Evolutionary conservation across 2,888 invertebrate genomes (phyloP).

Genomic region (Ochlodes sylvanus): DNA sequence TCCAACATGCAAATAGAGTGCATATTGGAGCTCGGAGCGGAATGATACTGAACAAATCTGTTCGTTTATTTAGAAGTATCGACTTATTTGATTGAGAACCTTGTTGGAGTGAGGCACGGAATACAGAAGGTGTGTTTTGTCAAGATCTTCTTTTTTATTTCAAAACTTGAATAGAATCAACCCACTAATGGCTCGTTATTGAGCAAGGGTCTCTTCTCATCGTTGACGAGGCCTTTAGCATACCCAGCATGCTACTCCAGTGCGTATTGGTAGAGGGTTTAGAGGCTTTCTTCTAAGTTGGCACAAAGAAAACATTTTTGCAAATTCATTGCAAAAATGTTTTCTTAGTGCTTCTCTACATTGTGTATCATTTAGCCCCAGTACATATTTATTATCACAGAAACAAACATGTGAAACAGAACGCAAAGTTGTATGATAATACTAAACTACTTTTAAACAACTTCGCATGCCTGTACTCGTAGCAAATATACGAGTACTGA

Average conservation of each 20-base stretch:
- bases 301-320: no score
- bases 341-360: no score
- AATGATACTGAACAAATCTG: background rate
- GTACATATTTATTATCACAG: no score
- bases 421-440: background rate
- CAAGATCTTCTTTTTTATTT: background rate
- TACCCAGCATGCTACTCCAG: no score
- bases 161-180: no score
- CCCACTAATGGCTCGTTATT: no score
- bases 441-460: background rate
- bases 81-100: background rate
- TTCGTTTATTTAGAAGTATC: background rate
- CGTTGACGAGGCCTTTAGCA: no score
- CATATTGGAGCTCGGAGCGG: background rate
- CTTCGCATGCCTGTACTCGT: background rate
- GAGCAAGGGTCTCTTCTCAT: no score
- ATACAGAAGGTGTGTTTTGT: background rate
- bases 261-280: no score
- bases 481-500: background rate
- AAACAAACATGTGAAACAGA: background rate
- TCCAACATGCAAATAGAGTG: slow-evolving; percentile 7
- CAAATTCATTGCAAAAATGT: no score
- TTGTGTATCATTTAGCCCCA: no score
- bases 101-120: background rate
- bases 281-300: no score